Percentiles rank a stretch among this genome's conserved stretches.
phyloP scores from a whole-genome alignment of 2,113 vertebrate genomes.

The Synodontis membranacea region DNA sequence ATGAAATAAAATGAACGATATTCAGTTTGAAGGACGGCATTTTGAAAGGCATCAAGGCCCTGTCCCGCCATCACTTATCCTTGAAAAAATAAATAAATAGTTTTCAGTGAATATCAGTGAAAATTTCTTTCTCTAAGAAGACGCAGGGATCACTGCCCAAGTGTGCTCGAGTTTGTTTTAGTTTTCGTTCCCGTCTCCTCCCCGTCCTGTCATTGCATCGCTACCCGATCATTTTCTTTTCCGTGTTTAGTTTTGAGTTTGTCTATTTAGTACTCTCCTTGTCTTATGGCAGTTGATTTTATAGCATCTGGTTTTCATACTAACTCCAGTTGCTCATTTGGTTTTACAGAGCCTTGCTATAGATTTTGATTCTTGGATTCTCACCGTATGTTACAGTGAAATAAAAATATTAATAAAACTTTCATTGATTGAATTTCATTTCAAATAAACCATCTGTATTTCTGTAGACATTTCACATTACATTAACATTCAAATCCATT shows the following conservation, averaged over 20 bases:
- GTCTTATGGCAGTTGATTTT: neutral
- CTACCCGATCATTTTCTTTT: neutral
- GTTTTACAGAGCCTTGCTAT: neutral
- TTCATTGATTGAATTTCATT: neutral
- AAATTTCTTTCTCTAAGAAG: neutral
- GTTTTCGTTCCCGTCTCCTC: too few relatives aligned
- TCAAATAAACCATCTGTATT: neutral
- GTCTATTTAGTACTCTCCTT: neutral
- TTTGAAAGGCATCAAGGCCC: constrained; percentile 10
- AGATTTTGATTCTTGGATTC: neutral
- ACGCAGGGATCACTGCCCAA: neutral
- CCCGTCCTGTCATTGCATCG: neutral
- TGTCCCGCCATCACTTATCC: neutral
- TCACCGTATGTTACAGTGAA: neutral
- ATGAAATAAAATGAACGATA: neutral
- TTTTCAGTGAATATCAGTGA: neutral
- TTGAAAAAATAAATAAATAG: neutral
- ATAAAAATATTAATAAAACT: neutral
- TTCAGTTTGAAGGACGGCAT: neutral
- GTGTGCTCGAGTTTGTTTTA: neutral
- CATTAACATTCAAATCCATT: neutral
- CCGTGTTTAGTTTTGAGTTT: neutral
- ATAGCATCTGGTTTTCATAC: neutral
- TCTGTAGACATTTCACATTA: neutral
- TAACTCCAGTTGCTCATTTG: neutral